These are phyloP conservation scores for Hippopotamyrus pictus DNA, from an alignment of 2,797 vertebrate genomes.

Conservation along the genomic window DNA sequence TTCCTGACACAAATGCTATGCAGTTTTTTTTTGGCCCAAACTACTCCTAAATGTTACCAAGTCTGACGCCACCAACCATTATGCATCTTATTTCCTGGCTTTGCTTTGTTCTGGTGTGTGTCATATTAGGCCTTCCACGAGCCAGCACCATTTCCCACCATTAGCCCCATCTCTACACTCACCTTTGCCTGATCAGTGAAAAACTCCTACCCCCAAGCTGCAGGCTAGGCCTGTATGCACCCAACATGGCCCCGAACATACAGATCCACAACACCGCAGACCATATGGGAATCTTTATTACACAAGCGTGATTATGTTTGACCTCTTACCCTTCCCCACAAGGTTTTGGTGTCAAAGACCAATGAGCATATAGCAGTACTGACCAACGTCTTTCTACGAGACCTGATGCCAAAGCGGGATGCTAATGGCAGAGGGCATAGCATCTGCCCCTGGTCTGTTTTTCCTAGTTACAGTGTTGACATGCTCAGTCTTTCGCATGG, in stretches of 20 bases:
- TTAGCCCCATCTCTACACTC: neutral
- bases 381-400: neutral
- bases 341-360: conserved; percentile 50
- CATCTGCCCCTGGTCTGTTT: conserved; percentile 46
- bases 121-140: conserved; percentile 13
- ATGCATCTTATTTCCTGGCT: neutral
- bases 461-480: conserved; percentile 44
- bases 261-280: conserved; percentile 1
- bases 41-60: neutral
- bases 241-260: conserved; percentile 11
- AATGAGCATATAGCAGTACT: conserved; percentile 38
- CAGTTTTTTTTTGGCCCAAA: neutral
- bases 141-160: neutral
- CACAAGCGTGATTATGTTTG: conserved; percentile 43
- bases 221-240: neutral
- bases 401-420: neutral
- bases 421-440: conserved; percentile 34
- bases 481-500: conserved; percentile 49
- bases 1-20: neutral
- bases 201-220: neutral
- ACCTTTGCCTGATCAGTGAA: neutral
- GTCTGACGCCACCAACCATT: neutral
- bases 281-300: conserved; percentile 58
- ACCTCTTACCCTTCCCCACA: neutral
- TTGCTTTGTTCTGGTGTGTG: neutral